A percentile compares a stretch with the other conserved stretches of the same genome.
Evolutionary conservation across 2,113 vertebrate genomes (phyloP).

Genomic region (Pachycephala philippinensis): DNA sequence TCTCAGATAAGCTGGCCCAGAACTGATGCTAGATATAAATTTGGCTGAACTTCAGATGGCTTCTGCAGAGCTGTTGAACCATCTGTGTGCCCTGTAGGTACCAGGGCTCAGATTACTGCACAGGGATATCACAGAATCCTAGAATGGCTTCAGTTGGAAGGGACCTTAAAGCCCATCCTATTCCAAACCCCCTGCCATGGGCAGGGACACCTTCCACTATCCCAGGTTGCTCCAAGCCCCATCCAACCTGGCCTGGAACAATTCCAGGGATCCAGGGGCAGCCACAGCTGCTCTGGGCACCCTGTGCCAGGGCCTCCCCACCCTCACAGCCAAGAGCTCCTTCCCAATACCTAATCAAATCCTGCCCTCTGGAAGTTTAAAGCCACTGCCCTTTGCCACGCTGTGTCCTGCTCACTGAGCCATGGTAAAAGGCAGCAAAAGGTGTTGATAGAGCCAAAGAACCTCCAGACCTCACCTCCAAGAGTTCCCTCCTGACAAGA

Average conservation of each 20-base stretch:
- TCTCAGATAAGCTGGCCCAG: background rate
- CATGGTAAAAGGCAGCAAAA: accelerated
- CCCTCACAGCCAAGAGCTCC: background rate
- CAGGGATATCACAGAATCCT: background rate
- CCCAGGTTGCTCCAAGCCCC: accelerated
- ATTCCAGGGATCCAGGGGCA: background rate
- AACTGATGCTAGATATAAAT: background rate
- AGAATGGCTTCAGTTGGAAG: background rate
- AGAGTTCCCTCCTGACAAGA: background rate
- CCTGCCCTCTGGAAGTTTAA: background rate
- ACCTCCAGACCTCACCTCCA: background rate
- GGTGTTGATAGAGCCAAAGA: background rate
- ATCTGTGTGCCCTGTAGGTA: background rate
- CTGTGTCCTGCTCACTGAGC: background rate
- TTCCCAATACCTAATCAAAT: background rate
- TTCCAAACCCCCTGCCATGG: too few species aligned
- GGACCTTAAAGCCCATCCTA: background rate
- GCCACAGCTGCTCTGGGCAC: background rate
- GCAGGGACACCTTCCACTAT: background rate
- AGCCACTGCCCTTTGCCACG: background rate
- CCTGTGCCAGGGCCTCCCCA: accelerated
- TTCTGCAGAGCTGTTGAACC: background rate
- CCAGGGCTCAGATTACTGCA: background rate
- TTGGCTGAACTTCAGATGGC: background rate
- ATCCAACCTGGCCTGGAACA: accelerated